Base-by-base conservation (phyloP, 1,140 invertebrate genomes). In the Caenorhabditis inopinata region DNA sequence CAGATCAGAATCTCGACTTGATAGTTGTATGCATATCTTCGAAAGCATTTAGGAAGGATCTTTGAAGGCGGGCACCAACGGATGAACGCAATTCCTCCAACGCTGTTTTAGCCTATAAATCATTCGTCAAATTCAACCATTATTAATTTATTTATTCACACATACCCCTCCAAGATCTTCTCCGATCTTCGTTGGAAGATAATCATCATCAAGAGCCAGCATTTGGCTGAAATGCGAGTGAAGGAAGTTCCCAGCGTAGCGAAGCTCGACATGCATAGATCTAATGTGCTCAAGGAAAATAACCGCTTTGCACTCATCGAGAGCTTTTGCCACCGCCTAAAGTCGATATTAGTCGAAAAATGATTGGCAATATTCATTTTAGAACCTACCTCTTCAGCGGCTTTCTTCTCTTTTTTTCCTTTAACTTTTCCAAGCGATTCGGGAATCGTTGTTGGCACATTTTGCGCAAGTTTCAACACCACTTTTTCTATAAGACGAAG, bases 21-120 rank as follows among this genome's bases (percentile, higher is more conserved):
- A 68, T 68, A 38, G 58, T 68, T 68, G 58, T 68, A 12, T 68
- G 58, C 58, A 68, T 68, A 21, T 68, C 58, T 42, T 68, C 58
- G 21, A 35, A 68, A 18, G 58, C 32, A 27, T 42, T 68, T 16
- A 38, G 32, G 32, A 42, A 68, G 1, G 58, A 68, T 21, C 32
- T 5, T n/a, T 68, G 32, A 68, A 68, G 58, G 16, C 58, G 58
- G 23, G 58, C n/a, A 9, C 21, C 58, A 11, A 68, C n/a, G 7
- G 58, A 9, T 38, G 29, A 9, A 68, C n/a, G 14, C 29, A 68
- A 38, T 21, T 42, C 25, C 38, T 68, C 23, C 11, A 68, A 12
- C 11, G 11, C 25, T 4, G 12, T 2, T 38, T 68, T 23, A 21
- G 58, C 58, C 58, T 68, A 21, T 32, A 68, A 42, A 51, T 25